Evolutionary conservation across 2,113 vertebrate genomes (phyloP).

Genomic region (Willisornis vidua): DNA sequence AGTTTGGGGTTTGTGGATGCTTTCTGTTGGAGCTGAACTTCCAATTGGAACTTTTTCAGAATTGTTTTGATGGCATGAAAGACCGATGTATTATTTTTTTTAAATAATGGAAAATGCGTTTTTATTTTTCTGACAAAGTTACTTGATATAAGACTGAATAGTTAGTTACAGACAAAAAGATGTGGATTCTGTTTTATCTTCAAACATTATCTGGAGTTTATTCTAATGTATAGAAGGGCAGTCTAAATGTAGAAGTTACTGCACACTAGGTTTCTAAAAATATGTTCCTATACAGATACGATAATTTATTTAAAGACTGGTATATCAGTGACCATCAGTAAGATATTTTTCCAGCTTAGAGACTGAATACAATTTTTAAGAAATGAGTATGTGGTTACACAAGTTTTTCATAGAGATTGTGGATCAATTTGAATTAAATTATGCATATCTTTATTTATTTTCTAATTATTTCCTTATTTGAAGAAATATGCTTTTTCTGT

Average conservation of each 20-base stretch:
- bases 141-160: neutral
- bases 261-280: neutral
- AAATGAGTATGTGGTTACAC: neutral
- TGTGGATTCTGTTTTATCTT: neutral
- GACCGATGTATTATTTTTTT: neutral
- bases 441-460: conserved; percentile 20
- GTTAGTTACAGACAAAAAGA: neutral
- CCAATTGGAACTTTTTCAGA: neutral
- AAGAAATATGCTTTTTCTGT: neutral
- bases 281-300: neutral
- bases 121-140: neutral
- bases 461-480: neutral
- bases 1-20: neutral
- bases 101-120: neutral
- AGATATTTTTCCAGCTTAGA: neutral
- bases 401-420: neutral
- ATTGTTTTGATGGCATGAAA: neutral
- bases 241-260: neutral
- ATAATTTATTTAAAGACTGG: neutral
- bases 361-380: neutral
- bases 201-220: neutral
- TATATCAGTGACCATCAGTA: neutral
- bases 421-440: neutral
- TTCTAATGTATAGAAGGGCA: neutral
- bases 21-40: neutral